Evolutionary conservation across 1,140 invertebrate genomes (phyloP), one percentile per base, ranked within the genome.

Genomic region (Drosophila fuyamai): DNA sequence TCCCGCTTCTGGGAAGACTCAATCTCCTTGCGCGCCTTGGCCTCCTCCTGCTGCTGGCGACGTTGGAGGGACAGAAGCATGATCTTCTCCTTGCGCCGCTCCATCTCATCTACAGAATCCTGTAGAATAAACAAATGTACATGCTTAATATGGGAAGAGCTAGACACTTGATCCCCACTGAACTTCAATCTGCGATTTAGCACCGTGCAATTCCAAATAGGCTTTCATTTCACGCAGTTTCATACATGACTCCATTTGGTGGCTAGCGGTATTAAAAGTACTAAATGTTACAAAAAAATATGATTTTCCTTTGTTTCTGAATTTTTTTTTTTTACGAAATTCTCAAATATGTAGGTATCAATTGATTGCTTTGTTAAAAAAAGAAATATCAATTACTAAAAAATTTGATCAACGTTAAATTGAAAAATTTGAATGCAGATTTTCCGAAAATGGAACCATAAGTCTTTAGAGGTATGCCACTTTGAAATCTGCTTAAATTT

Each of bases 1-100:
- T 97, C 96, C 53, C 95, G 94, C 36, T 95, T 94, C 53, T 95
- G 94, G 66, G 97, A 96, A 10, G 96, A 95, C 83, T 98, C 97
- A 44, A 96, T 95, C 93, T 98, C 97, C 89, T 97, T 97, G 43
- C 95, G 94, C 68, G 95, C 95, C 79, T 97, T 95, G 58, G 95
- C 94, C 93, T 98, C 97, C 91, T 99, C 98, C 81, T 97, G 96
- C 77, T 97, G 95, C 90, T 98, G 96, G 82, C 96, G 95, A 86
- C 98, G 94, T 92, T 97, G 97, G 75, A 98, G 92, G 9, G 97
- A 98, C 75, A 96, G 92, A 90, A 98, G 92, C 94, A 98, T 95
- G 51, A 98, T 97, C 71, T 95, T 95, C 88, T 98, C 96, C 89
- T 98, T 98, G 86, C 96, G 98, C 38, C 95, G 95, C 90, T 98